phyloP scores from a whole-genome alignment of 2,797 vertebrate species.

The Phrynocephalus guinanensis region DNA sequence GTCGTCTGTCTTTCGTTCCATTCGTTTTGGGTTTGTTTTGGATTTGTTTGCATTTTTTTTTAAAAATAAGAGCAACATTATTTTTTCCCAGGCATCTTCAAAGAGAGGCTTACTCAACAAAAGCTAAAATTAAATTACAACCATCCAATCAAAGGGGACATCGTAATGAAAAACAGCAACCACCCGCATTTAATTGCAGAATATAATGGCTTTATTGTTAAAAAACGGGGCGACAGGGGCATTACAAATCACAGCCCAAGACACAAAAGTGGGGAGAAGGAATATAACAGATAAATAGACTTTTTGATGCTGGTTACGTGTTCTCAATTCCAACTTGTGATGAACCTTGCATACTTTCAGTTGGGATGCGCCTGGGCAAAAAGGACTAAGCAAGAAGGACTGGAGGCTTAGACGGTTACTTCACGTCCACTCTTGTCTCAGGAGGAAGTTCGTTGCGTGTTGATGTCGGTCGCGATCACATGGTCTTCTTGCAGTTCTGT shows the following conservation, averaged over 20 bases:
- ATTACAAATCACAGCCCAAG: neutral
- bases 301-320: no score
- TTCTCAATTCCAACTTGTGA: neutral
- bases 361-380: neutral
- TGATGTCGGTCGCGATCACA: no score
- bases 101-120: neutral
- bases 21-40: neutral
- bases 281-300: neutral
- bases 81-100: neutral
- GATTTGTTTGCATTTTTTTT: neutral
- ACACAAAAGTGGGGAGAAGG: neutral
- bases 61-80: neutral
- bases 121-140: slow-evolving; percentile 9
- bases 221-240: neutral
- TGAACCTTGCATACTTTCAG: neutral
- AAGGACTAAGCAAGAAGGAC: neutral
- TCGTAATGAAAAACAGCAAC: neutral
- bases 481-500: no score
- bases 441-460: no score
- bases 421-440: no score
- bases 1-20: neutral
- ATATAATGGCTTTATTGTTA: neutral
- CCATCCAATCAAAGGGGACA: neutral
- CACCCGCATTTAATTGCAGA: neutral
- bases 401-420: no score